phyloP scores from a whole-genome alignment of 1,140 invertebrate species.

The Zaprionus camerounensis region DNA sequence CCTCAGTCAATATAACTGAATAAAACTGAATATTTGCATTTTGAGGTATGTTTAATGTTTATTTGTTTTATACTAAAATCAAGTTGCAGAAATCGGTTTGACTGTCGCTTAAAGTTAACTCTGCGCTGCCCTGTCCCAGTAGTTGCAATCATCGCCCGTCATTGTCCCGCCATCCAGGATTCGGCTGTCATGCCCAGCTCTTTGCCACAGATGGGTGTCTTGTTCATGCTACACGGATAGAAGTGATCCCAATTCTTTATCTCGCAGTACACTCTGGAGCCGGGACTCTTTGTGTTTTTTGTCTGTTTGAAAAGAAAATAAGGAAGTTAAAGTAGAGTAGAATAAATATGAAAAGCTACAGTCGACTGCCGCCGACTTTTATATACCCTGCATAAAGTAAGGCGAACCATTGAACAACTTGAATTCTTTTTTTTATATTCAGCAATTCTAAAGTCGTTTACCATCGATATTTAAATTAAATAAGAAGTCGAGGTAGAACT shows the following conservation, averaged over 20 bases:
- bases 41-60: constrained; percentile 2
- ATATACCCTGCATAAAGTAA: too few relatives aligned
- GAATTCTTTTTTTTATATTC: too few relatives aligned
- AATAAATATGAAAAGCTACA: neutral
- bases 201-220: constrained; percentile 57
- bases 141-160: neutral
- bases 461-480: too few relatives aligned
- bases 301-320: constrained; percentile 52
- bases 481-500: too few relatives aligned
- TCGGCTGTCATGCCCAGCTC: constrained; percentile 69
- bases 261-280: constrained; percentile 84
- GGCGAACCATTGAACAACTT: too few relatives aligned
- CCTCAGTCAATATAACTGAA: constrained; percentile 11
- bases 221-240: constrained; percentile 58
- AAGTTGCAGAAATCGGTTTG: constrained; percentile 3
- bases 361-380: too few relatives aligned
- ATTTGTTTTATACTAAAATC: constrained; percentile 24
- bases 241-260: constrained; percentile 84
- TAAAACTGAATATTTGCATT: constrained; percentile 8
- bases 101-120: constrained; percentile 6
- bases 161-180: constrained; percentile 61
- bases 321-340: neutral
- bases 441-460: too few relatives aligned
- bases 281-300: constrained; percentile 85
- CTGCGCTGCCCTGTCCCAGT: neutral